phyloP scores from a whole-genome alignment of 1,140 invertebrate species.

The Drosophila ercepeae region DNA sequence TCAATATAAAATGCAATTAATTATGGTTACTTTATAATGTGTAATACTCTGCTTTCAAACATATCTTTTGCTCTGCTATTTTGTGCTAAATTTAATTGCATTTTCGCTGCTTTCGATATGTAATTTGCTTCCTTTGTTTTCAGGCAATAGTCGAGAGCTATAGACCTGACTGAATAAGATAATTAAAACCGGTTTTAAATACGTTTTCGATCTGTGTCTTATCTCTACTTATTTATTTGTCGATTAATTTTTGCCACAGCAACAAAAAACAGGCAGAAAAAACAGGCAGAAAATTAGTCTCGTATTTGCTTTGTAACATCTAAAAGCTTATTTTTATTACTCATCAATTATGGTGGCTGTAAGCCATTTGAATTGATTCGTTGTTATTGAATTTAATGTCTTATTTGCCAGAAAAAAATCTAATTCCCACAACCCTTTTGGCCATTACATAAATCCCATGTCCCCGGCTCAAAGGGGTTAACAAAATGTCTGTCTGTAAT shows the following conservation, averaged over 20 bases:
- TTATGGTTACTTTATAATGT: no score
- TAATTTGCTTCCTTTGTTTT: conserved; percentile 34
- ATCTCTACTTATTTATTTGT: conserved; percentile 14
- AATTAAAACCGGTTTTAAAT: conserved; percentile 60
- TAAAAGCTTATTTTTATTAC: conserved; percentile 40
- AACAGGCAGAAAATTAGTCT: conserved; percentile 17
- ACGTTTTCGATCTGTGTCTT: conserved; percentile 33
- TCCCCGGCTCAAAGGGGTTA: conserved; percentile 35
- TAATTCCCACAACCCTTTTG: neutral
- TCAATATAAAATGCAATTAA: no score
- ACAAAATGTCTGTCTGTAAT: conserved; percentile 40
- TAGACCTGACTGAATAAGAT: conserved; percentile 3
- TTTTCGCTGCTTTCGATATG: conserved; percentile 36
- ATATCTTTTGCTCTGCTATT: no score
- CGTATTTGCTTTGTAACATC: conserved; percentile 9
- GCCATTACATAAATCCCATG: conserved; percentile 29
- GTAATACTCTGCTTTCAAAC: no score
- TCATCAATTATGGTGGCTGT: conserved; percentile 40
- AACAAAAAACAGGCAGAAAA: no score
- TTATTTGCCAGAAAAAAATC: neutral
- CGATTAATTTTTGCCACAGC: conserved; percentile 8
- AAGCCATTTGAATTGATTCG: conserved; percentile 13
- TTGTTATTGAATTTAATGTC: conserved; percentile 49
- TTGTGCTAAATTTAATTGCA: conserved; percentile 27
- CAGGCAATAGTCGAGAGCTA: conserved; percentile 11